Conservation (phyloP, 2,113 vertebrate species). For the Orycteropus afer region DNA sequence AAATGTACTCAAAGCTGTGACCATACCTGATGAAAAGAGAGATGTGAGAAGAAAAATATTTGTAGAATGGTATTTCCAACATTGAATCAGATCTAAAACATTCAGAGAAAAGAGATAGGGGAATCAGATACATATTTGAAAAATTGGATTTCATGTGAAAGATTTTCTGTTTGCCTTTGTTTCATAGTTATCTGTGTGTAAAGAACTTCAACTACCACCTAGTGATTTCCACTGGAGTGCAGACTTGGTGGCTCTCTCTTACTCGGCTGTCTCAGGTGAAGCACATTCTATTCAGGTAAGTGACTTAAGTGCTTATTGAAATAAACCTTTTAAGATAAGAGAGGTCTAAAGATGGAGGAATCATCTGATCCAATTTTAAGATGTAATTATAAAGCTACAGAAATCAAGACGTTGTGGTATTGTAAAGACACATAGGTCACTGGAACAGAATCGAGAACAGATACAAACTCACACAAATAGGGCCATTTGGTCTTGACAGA, state of each 20-base stretch:
- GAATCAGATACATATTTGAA: neutral
- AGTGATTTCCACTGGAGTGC: constrained; percentile 90
- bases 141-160: neutral
- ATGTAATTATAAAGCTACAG: neutral
- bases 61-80: neutral
- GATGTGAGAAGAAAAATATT: constrained; percentile 2
- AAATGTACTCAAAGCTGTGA: neutral
- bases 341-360: neutral
- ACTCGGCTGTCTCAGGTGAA: constrained; percentile 84
- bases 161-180: constrained; percentile 36
- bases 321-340: neutral
- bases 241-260: constrained; percentile 91
- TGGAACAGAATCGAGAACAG: too few species aligned
- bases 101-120: neutral
- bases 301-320: constrained; percentile 13
- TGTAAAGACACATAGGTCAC: neutral
- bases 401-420: neutral
- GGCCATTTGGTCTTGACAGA: neutral
- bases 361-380: neutral
- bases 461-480: neutral
- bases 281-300: constrained; percentile 88
- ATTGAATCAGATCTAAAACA: neutral
- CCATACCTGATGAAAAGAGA: neutral
- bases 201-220: constrained; percentile 94
- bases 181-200: constrained; percentile 93